A percentile compares a stretch with the other conserved stretches of the same genome.
Conservation (phyloP, 2,113 vertebrate genomes). For the Megaceryle torquata region DNA sequence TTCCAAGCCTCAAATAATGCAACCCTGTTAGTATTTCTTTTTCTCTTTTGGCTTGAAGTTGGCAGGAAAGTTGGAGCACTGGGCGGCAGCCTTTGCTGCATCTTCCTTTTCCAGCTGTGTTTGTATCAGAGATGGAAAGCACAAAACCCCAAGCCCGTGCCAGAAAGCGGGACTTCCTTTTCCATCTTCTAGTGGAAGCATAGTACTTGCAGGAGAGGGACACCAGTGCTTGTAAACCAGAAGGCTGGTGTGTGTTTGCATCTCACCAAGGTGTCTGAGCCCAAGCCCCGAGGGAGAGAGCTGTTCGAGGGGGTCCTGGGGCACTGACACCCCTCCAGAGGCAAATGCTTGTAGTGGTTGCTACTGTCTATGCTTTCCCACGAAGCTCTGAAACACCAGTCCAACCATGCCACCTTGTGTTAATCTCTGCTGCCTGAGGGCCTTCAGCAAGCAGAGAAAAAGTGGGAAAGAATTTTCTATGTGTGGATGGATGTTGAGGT, state of each 20-base stretch:
- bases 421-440: background rate
- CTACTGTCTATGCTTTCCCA: background rate
- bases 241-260: background rate
- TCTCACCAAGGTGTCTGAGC: background rate
- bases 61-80: background rate
- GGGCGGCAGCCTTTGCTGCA: background rate
- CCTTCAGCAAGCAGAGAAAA: background rate
- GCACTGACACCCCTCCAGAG: background rate
- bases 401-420: conserved; percentile 29
- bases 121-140: background rate
- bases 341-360: no score
- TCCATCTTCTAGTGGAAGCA: background rate
- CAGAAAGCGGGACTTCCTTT: background rate
- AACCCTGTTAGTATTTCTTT: background rate
- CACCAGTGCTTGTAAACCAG: background rate
- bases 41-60: background rate
- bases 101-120: background rate
- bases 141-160: background rate
- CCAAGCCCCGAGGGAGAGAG: background rate
- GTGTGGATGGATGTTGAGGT: no score
- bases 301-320: background rate
- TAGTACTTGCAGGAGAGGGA: background rate
- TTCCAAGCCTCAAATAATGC: background rate
- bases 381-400: background rate
- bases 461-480: background rate